Evolutionary conservation across 2,113 vertebrate genomes (phyloP), one percentile per base, ranked within the genome.

Genomic region (Anser brachyrhynchus): DNA sequence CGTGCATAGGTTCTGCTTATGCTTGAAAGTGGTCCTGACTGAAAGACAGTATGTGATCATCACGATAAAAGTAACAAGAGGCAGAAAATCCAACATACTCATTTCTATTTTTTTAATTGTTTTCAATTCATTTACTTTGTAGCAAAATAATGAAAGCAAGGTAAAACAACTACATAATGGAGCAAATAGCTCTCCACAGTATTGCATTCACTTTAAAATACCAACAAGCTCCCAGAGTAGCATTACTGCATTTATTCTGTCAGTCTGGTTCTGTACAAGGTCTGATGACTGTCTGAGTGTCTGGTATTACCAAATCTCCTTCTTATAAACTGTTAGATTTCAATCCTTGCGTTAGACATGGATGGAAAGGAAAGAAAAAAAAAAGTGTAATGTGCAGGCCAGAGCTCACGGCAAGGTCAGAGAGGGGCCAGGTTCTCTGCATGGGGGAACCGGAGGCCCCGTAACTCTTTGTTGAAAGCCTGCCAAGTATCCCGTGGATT

Each of bases 401-500:
- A 3, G 80, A 95, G 84, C 87, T 92, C 84, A 77, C 14, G 25
- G 41, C 81, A 89, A 74, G 92, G 95, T 96, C 95, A 89, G 71
- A 93, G 93, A 2, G 5, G 62, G 92, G 91, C 67, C 92, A 91
- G 78, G 76, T 91, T 91, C 95, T 85, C 96, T 93, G 93, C 66
- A 23, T 73, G 84, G 89, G 81, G 77, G 84, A 95, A 59, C 51
- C 4, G 2, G 89, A 93, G 91, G 91, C 93, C 95, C 59, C 80
- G n/a, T 82, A 67, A 59, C 55, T 91, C 81, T 92, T 90, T 89
- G 77, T 80, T 96, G 96, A 96, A 97, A 91, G 31, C n/a, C 81
- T 92, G 96, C 96, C 96, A 96, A 95, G 75, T 90, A 89, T 77
- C 84, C 59, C 2, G 5, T 55, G 86, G 96, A 96, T 93, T 96